Percentiles rank a stretch among this genome's conserved stretches.
Evolutionary conservation across 1,140 invertebrate species (phyloP).

Genomic region (Achroia grisella): DNA sequence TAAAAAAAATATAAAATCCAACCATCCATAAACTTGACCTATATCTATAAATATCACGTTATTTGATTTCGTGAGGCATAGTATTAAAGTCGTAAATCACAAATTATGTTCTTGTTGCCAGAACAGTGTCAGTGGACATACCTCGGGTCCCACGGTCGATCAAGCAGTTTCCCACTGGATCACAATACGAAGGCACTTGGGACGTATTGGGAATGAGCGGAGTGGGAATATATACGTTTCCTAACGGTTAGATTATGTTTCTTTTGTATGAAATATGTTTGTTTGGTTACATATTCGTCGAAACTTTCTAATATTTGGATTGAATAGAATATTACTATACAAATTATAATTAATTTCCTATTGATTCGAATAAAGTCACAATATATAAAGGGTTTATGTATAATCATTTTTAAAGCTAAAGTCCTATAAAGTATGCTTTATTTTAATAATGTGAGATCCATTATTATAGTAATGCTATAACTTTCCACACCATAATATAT

Average conservation of each 20-base stretch:
- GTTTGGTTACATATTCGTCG: too few relatives aligned
- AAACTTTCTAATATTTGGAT: too few relatives aligned
- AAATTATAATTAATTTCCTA: too few relatives aligned
- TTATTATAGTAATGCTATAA: too few relatives aligned
- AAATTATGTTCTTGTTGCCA: neutral
- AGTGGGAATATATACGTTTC: slow-evolving; percentile 64
- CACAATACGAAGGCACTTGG: slow-evolving; percentile 71
- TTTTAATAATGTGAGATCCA: too few relatives aligned
- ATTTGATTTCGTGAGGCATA: neutral
- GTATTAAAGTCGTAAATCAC: slow-evolving; percentile 2
- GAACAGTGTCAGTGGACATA: slow-evolving; percentile 33
- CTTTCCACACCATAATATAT: too few relatives aligned
- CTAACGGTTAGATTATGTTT: slow-evolving; percentile 52
- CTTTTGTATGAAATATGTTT: slow-evolving; percentile 2
- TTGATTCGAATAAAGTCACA: too few relatives aligned
- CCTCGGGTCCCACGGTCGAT: slow-evolving; percentile 34
- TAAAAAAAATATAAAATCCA: too few relatives aligned
- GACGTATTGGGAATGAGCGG: slow-evolving; percentile 73
- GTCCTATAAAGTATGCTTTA: too few relatives aligned
- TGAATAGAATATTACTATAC: too few relatives aligned
- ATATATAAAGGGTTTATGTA: too few relatives aligned
- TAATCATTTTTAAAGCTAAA: too few relatives aligned
- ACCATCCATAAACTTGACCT: neutral
- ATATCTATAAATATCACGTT: neutral
- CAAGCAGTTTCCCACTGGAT: slow-evolving; percentile 68